Percentiles rank a stretch among this genome's conserved stretches.
Conservation (phyloP, 2,888 invertebrate genomes). For the Athetis lepigone region DNA sequence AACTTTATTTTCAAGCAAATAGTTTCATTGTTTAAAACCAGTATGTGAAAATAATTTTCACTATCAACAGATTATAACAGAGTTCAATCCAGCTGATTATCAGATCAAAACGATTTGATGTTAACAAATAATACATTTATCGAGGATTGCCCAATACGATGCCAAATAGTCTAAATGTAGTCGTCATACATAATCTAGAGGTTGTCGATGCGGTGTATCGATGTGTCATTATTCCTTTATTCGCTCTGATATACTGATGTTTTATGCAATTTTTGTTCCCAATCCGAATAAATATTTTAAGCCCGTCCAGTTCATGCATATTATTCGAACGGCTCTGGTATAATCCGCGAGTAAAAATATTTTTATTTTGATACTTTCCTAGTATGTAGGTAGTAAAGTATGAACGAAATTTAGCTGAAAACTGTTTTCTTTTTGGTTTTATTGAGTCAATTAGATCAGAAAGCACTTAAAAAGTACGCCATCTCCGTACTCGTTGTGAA, state of each 20-base stretch:
- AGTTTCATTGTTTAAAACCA: not conserved
- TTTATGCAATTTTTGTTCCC: constrained; percentile 59
- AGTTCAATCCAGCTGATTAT: constrained; percentile 1
- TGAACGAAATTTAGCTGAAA: not conserved
- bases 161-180: constrained; percentile 58
- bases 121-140: constrained; percentile 35
- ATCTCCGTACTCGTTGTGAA: too few relatives aligned
- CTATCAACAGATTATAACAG: not conserved
- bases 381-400: not conserved
- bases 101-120: constrained; percentile 11
- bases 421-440: not conserved
- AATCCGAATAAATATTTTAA: constrained; percentile 58
- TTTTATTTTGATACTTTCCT: constrained; percentile 31
- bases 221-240: constrained; percentile 61
- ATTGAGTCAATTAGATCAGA: not conserved
- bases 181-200: constrained; percentile 50
- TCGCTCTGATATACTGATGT: constrained; percentile 47
- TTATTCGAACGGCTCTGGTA: constrained; percentile 36
- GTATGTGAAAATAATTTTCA: not conserved
- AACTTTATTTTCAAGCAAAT: too few relatives aligned
- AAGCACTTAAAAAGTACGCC: not conserved
- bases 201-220: constrained; percentile 44
- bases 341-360: constrained; percentile 33
- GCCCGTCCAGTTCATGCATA: constrained; percentile 40
- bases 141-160: constrained; percentile 8